Percentiles rank a stretch among this genome's conserved stretches.
These are phyloP conservation scores for Labroides dimidiatus DNA, from an alignment of 2,797 vertebrate genomes.

Conservation along the genomic window DNA sequence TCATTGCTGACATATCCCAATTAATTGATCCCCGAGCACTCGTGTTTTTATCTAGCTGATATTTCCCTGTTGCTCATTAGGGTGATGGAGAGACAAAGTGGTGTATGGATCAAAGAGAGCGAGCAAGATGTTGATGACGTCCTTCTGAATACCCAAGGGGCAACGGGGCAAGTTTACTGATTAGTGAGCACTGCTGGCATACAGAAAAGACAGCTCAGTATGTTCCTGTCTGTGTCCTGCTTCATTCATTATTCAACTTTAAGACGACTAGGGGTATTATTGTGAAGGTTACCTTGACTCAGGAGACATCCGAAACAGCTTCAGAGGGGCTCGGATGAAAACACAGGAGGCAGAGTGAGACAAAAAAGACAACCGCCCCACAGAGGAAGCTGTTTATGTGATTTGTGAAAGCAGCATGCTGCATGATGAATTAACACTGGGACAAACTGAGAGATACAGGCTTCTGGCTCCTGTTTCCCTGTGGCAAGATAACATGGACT, in stretches of 20 bases:
- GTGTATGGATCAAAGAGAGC: slow-evolving; percentile 32
- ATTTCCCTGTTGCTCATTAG: slow-evolving; percentile 67
- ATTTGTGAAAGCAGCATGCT: slow-evolving; percentile 43
- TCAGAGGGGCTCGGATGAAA: no score
- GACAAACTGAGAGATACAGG: slow-evolving; percentile 8
- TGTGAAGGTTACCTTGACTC: slow-evolving; percentile 65
- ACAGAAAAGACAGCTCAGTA: slow-evolving; percentile 2
- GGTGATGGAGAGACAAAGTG: slow-evolving; percentile 7
- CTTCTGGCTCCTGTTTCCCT: slow-evolving; percentile 22
- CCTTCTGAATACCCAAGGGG: slow-evolving; percentile 30
- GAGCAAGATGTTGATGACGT: slow-evolving; percentile 53
- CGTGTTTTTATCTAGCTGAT: slow-evolving; percentile 63
- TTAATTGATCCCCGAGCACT: slow-evolving; percentile 76
- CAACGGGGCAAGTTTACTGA: slow-evolving; percentile 29
- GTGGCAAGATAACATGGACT: slow-evolving; percentile 4
- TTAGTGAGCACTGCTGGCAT: slow-evolving; percentile 35
- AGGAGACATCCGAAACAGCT: slow-evolving; percentile 53
- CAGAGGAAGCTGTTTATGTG: slow-evolving; percentile 15
- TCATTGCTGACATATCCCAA: slow-evolving; percentile 45
- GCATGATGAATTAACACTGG: slow-evolving; percentile 13
- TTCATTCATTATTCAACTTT: slow-evolving; percentile 53
- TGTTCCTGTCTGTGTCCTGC: slow-evolving; percentile 1
- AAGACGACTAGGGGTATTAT: slow-evolving; percentile 46
- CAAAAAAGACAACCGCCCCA: not conserved
- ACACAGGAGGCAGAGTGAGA: slow-evolving; percentile 10